Base-by-base conservation (phyloP, 2,888 invertebrate genomes). In the Miltochrista miniata region DNA sequence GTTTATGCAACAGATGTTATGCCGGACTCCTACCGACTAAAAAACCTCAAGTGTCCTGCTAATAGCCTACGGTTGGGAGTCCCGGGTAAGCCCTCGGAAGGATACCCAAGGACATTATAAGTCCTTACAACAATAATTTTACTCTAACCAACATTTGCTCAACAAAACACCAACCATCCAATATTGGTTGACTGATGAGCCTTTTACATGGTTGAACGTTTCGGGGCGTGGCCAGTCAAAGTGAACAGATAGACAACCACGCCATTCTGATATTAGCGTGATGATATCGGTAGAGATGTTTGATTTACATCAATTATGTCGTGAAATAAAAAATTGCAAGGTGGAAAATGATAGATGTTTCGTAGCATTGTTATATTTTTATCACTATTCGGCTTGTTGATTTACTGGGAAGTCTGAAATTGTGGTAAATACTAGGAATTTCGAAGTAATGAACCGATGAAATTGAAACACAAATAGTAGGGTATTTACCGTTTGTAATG, bases 261-360 rank as follows among this genome's bases (percentile, higher is more conserved):
- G 89, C 89, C 45, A 90, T 88, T 64, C 75, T 55, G 76, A 66
- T 76, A 90, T 90, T 89, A 90, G 79, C 65, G 57, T 54, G 61
- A 64, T 61, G 62, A 70, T 70, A 69, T 69, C 59, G 64, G 61
- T 55, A 68, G 61, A 59, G 51, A 45, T 56, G 56, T 73, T 72
- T 67, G 60, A 64, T 55, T 54, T 59, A 40, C 60, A 36, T 57
- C 54, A 60, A 55, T 64, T 64, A 60, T 24, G 5, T 51, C 39
- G 66, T 54, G 56, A 74, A 76, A 76, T 71, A 74, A 70, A 72
- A n/a, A 65, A 74, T 72, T 61, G 61, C 51, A 43, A 46, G 44
- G 44, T 40, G 40, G n/a, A 4, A 45, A 40, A 45, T 45, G 45
- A 45, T 40, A 36, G 40, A 50, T 44, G 43, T 13, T n/a, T 11